Evolutionary conservation across 2,797 vertebrate genomes (phyloP), one percentile per base, ranked within the genome.

Genomic region (Acanthurus tractus): DNA sequence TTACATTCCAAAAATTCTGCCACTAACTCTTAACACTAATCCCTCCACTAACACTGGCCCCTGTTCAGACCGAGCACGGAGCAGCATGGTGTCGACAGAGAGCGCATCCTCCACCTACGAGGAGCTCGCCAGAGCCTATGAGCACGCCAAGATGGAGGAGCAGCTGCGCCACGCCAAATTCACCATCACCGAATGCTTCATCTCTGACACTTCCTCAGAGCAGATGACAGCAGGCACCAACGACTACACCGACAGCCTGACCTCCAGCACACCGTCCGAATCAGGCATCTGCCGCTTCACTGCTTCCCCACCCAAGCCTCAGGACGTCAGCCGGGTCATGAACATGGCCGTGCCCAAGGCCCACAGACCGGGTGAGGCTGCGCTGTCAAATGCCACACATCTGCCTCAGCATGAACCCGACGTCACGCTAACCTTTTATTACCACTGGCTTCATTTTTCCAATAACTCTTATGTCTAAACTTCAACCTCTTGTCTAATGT

Each of bases 71-170:
- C 95, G 98, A 77, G 98, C 98, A 0, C 95, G 97, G 76, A 99
- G 97, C 96, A 99, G 98, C 86, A 99, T 99, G 98, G 98, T 99
- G 89, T 99, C 98, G 55, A 99, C 98, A 20, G 98, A 99, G 95
- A 99, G 98, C 84, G 98, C 98, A 76, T 99, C 98, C 65, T 99
- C 98, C 78, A 99, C 98, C 0, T 99, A 99, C 0, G 98, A 99
- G 94, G 98, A 99, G 91, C 95, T 99, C 76, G 98, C 98, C 2
- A 94, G 98, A 77, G 98, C 98, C n/a, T 99, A 99, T 0, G 98
- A 99, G 79, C 98, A 99, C 0, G 98, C 98, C 89, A 98, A 99
- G 93, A 98, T 99, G 97, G 98, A 99, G 94, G 98, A 99, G 83
- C 98, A 99, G 94, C 95, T 99, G 85, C 94, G 98, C 63, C 97